phyloP scores from a whole-genome alignment of 2,888 invertebrate genomes.

The Cephus nigrinus region DNA sequence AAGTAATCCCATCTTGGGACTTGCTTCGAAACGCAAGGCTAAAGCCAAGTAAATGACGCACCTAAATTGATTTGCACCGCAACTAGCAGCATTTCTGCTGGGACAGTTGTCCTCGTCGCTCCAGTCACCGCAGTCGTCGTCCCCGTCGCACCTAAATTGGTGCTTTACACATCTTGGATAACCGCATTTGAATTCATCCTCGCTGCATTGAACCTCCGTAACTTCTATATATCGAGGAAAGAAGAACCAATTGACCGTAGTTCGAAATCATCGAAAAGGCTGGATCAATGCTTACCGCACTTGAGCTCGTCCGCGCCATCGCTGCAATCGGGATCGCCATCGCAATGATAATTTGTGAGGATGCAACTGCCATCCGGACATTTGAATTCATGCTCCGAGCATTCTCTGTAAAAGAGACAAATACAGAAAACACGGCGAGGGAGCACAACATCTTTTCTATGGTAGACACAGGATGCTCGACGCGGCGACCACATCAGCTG shows the following conservation, averaged over 20 bases:
- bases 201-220: constrained; percentile 70
- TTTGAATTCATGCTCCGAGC: constrained; percentile 78
- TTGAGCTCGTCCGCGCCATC: constrained; percentile 83
- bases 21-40: too few species aligned
- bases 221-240: constrained; percentile 35
- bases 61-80: constrained; percentile 79
- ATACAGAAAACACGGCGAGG: too few species aligned
- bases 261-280: not conserved
- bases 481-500: too few species aligned
- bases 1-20: too few species aligned
- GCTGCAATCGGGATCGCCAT: constrained; percentile 84
- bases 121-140: constrained; percentile 90
- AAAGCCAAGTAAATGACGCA: constrained; percentile 53
- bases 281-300: constrained; percentile 67
- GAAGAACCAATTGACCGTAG: not conserved
- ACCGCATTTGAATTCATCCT: constrained; percentile 80
- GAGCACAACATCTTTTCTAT: too few species aligned
- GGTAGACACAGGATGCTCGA: too few species aligned
- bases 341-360: constrained; percentile 80
- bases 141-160: constrained; percentile 85
- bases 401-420: constrained; percentile 63
- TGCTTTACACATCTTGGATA: constrained; percentile 79
- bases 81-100: constrained; percentile 70
- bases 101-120: constrained; percentile 86
- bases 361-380: constrained; percentile 85